phyloP scores from a whole-genome alignment of 2,888 invertebrate species.

The Polylopha cassiicola region DNA sequence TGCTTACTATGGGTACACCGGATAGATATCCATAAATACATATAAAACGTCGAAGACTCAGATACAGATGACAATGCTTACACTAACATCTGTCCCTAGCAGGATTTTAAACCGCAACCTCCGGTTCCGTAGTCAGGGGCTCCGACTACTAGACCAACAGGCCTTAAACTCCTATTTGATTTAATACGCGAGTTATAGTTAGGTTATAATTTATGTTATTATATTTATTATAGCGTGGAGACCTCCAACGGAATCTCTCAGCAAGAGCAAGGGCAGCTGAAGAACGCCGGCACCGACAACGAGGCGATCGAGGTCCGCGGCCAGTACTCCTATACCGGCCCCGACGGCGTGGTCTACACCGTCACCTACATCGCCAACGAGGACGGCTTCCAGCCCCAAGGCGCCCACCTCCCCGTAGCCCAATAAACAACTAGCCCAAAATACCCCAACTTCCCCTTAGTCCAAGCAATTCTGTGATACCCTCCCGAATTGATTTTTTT shows the following conservation, averaged over 20 bases:
- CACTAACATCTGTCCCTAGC: too few species aligned
- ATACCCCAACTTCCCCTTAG: constrained; percentile 47
- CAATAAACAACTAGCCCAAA: constrained; percentile 49
- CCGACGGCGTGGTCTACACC: constrained; percentile 64
- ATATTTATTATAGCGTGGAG: constrained; percentile 46
- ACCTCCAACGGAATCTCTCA: constrained; percentile 51
- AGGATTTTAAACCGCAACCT: too few species aligned
- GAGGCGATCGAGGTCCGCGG: constrained; percentile 49
- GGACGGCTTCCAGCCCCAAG: constrained; percentile 71
- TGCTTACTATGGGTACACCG: too few species aligned
- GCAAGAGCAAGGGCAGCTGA: constrained; percentile 36
- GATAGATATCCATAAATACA: too few species aligned
- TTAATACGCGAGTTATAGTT: too few species aligned
- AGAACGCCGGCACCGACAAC: constrained; percentile 47
- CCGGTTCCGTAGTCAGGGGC: too few species aligned
- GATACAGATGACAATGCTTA: too few species aligned
- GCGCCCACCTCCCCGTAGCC: constrained; percentile 48
- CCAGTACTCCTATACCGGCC: constrained; percentile 52
- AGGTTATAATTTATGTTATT: too few species aligned
- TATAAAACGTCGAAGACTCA: too few species aligned
- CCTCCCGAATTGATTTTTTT: constrained; percentile 49
- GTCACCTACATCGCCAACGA: constrained; percentile 72
- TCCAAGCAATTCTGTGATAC: constrained; percentile 69
- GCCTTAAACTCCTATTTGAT: too few species aligned
- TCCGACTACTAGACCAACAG: too few species aligned